phyloP scores from a whole-genome alignment of 2,888 invertebrate genomes.

The Drosophila hamatofila region DNA sequence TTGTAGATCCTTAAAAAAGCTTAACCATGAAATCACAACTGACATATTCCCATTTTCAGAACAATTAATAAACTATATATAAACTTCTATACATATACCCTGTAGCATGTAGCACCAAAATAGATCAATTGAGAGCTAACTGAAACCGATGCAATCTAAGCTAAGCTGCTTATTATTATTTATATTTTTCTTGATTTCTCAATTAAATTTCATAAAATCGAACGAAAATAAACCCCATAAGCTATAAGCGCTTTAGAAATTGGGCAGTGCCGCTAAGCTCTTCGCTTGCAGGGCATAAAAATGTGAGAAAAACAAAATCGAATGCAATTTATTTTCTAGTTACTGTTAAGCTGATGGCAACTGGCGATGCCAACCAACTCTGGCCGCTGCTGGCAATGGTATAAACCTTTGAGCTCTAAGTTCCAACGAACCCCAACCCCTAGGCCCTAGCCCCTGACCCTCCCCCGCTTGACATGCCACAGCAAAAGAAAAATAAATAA shows the following conservation, averaged over 20 bases:
- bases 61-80: neutral
- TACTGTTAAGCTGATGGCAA: slow-evolving; percentile 81
- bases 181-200: neutral
- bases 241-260: neutral
- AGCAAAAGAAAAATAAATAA: slow-evolving; percentile 59
- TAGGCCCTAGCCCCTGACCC: neutral
- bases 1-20: too few relatives aligned
- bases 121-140: neutral
- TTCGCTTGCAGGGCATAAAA: slow-evolving; percentile 26
- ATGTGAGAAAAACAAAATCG: slow-evolving; percentile 68
- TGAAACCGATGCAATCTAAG: neutral
- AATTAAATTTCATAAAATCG: slow-evolving; percentile 2
- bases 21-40: too few relatives aligned
- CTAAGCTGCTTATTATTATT: neutral
- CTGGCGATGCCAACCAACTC: slow-evolving; percentile 37
- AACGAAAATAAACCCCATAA: neutral
- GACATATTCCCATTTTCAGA: neutral
- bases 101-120: neutral
- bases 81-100: too few relatives aligned
- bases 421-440: slow-evolving; percentile 15
- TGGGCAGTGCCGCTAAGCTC: neutral
- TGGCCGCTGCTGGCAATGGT: slow-evolving; percentile 30
- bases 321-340: slow-evolving; percentile 82
- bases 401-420: slow-evolving; percentile 72
- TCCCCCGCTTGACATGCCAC: neutral